Percentiles rank a stretch among this genome's conserved stretches.
phyloP scores from a whole-genome alignment of 2,113 vertebrate genomes.

The Halichoeres trimaculatus region DNA sequence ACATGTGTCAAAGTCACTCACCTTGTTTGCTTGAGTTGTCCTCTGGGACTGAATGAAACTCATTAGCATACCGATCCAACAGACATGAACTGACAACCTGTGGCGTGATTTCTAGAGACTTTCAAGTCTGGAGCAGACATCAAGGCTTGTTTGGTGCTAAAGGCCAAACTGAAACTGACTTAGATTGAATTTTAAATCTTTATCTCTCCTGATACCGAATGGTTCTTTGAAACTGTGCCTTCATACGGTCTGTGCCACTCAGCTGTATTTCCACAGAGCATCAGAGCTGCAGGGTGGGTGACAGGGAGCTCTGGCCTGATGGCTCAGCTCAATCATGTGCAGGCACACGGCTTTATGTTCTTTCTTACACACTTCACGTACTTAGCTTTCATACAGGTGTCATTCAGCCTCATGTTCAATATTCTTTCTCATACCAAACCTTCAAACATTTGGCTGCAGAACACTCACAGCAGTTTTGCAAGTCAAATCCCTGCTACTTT shows the following conservation, averaged over 20 bases:
- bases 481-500: neutral
- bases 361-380: slow-evolving; percentile 7
- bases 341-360: slow-evolving; percentile 5
- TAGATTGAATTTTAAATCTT: too few species aligned
- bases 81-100: neutral
- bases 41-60: slow-evolving; percentile 5
- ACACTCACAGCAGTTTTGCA: neutral
- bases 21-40: slow-evolving; percentile 27
- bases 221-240: slow-evolving; percentile 8
- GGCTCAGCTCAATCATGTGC: slow-evolving; percentile 18
- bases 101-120: neutral
- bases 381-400: too few species aligned
- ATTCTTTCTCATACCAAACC: too few species aligned
- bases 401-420: too few species aligned
- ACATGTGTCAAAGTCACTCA: slow-evolving; percentile 25
- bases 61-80: neutral
- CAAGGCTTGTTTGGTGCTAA: neutral
- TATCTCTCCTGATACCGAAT: neutral
- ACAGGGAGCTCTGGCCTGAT: slow-evolving; percentile 4
- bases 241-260: neutral
- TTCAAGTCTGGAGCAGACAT: slow-evolving; percentile 1
- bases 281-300: slow-evolving; percentile 16
- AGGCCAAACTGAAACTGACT: neutral
- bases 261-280: slow-evolving; percentile 18
- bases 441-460: neutral